These are phyloP conservation scores for Neodiprion lecontei DNA, from an alignment of 1,140 invertebrate species.

Conservation along the genomic window DNA sequence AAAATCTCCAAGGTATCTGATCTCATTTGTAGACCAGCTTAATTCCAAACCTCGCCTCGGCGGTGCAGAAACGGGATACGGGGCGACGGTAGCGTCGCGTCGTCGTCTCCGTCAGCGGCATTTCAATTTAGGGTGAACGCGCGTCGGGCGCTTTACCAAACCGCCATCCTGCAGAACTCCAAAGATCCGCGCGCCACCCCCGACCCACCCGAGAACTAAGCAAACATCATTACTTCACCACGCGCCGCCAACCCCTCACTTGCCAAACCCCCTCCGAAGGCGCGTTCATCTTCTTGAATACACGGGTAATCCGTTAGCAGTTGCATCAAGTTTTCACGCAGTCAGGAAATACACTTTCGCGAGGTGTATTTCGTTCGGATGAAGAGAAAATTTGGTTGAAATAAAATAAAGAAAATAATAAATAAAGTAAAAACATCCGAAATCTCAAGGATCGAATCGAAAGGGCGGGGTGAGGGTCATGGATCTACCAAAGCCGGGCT, in stretches of 20 bases:
- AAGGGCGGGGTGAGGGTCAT: no score
- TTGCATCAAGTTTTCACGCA: slow-evolving; percentile 46
- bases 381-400: no score
- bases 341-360: slow-evolving; percentile 16
- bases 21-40: background rate
- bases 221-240: slow-evolving; percentile 54
- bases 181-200: background rate
- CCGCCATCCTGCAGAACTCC: no score
- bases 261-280: slow-evolving; percentile 32
- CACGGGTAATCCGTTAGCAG: slow-evolving; percentile 36
- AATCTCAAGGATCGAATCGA: background rate
- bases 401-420: no score
- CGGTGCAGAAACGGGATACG: background rate
- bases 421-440: background rate
- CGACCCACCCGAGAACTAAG: slow-evolving; percentile 40
- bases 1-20: no score
- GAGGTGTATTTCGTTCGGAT: background rate
- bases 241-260: slow-evolving; percentile 27
- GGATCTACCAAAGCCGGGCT: background rate
- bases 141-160: no score
- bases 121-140: no score
- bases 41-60: background rate
- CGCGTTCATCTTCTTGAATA: slow-evolving; percentile 43
- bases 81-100: no score
- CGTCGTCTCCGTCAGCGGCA: no score